Percentiles rank a stretch among this genome's conserved stretches.
These are phyloP conservation scores for Laspeyria flexula DNA, from an alignment of 2,888 invertebrate species.

Conservation along the genomic window DNA sequence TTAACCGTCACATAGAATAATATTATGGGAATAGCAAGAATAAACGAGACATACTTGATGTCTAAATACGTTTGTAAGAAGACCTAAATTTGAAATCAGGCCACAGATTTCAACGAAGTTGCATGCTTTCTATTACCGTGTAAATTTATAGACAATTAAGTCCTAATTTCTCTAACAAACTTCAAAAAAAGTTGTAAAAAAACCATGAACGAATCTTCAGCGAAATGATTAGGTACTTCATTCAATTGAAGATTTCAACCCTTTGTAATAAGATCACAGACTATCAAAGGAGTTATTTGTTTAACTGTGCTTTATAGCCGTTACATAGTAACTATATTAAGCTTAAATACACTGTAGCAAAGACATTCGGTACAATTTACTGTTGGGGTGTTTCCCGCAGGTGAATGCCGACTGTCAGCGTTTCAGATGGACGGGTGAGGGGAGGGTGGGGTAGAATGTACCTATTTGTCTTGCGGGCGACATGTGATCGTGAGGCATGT, in stretches of 20 bases:
- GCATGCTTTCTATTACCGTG: too few species aligned
- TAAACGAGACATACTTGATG: too few species aligned
- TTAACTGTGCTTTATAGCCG: conserved; percentile 26
- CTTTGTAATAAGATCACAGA: conserved; percentile 11
- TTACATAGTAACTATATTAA: conserved; percentile 40
- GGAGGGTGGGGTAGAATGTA: conserved; percentile 42
- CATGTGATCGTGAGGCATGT: conserved; percentile 71
- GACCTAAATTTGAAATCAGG: too few species aligned
- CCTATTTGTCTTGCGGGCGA: conserved; percentile 77
- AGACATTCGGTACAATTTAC: conserved; percentile 55
- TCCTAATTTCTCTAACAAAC: too few species aligned
- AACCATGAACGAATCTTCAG: too few species aligned
- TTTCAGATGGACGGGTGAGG: conserved; percentile 57
- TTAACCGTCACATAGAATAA: too few species aligned
- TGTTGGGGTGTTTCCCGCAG: conserved; percentile 59
- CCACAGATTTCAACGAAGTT: too few species aligned
- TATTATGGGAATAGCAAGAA: too few species aligned
- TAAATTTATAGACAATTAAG: too few species aligned
- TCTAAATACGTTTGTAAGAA: too few species aligned
- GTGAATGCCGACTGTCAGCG: conserved; percentile 76
- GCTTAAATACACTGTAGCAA: conserved; percentile 47
- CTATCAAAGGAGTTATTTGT: conserved; percentile 25
- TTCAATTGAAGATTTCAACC: conserved; percentile 4
- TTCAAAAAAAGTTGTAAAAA: too few species aligned
- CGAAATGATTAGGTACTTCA: neutral